These are phyloP conservation scores for Lineus longissimus DNA, from an alignment of 1,140 invertebrate genomes.

Conservation along the genomic window DNA sequence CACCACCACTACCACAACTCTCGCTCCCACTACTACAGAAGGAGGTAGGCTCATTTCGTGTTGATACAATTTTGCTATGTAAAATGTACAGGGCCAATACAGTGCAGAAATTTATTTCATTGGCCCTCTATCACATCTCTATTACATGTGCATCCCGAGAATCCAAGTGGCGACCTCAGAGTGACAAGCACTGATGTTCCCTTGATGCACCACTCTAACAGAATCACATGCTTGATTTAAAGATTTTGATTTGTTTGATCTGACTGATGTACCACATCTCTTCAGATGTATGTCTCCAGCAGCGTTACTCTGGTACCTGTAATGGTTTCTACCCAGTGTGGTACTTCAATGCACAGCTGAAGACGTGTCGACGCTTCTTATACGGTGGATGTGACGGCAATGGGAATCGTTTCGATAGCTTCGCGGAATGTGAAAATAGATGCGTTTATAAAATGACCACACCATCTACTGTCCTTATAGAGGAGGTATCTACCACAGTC, in stretches of 20 bases:
- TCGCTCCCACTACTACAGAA: background rate
- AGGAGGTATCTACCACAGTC: background rate
- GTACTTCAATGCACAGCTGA: constrained; percentile 57
- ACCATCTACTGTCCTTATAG: background rate
- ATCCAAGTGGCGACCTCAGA: no score
- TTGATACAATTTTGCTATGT: no score
- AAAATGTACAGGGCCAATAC: no score
- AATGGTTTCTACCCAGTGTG: constrained; percentile 60
- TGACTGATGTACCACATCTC: no score
- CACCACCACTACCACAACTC: background rate
- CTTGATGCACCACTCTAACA: no score
- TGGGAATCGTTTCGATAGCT: constrained; percentile 62
- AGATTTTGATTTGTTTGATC: no score
- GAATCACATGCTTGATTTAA: no score
- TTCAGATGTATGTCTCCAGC: constrained; percentile 29
- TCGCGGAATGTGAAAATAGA: constrained; percentile 23
- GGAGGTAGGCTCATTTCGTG: background rate
- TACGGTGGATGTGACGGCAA: constrained; percentile 69
- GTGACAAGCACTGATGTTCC: no score
- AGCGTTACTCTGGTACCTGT: constrained; percentile 59
- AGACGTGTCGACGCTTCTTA: constrained; percentile 61
- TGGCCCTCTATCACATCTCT: no score
- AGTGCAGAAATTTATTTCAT: no score
- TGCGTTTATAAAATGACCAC: constrained; percentile 12
- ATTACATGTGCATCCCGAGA: no score